Percentiles rank a stretch among this genome's conserved stretches.
Evolutionary conservation across 2,888 invertebrate species (phyloP).

Genomic region (Lithophane socia): DNA sequence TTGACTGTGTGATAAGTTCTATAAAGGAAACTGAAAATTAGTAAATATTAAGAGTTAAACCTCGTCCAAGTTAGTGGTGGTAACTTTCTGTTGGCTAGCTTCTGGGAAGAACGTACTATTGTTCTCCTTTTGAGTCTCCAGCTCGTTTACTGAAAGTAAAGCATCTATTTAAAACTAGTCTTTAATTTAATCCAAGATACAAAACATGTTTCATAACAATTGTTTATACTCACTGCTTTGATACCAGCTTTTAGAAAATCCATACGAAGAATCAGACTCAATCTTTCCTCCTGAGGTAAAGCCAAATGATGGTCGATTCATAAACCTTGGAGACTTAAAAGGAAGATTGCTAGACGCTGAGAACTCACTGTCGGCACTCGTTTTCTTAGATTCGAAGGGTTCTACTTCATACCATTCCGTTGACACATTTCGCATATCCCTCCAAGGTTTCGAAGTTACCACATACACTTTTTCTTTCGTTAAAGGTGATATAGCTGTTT

Average conservation of each 20-base stretch:
- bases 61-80: conserved; percentile 78
- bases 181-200: background rate
- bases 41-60: conserved; percentile 72
- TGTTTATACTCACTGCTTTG: conserved; percentile 84
- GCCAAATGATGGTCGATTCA: conserved; percentile 90
- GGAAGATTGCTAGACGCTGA: conserved; percentile 77
- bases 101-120: conserved; percentile 85
- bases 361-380: conserved; percentile 71
- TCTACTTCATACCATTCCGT: conserved; percentile 78
- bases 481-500: conserved; percentile 93
- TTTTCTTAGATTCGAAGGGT: conserved; percentile 82
- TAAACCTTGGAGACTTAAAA: conserved; percentile 89
- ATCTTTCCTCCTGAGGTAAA: conserved; percentile 80
- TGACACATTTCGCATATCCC: conserved; percentile 75
- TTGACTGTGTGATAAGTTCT: background rate
- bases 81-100: conserved; percentile 78
- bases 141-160: conserved; percentile 89
- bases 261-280: conserved; percentile 83
- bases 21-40: conserved; percentile 58
- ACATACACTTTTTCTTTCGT: conserved; percentile 95
- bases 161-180: background rate
- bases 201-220: background rate
- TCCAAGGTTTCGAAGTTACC: conserved; percentile 94
- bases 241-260: conserved; percentile 86
- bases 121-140: conserved; percentile 83